Evolutionary conservation across 1,140 invertebrate species (phyloP).

Genomic region (Cydia splendana): DNA sequence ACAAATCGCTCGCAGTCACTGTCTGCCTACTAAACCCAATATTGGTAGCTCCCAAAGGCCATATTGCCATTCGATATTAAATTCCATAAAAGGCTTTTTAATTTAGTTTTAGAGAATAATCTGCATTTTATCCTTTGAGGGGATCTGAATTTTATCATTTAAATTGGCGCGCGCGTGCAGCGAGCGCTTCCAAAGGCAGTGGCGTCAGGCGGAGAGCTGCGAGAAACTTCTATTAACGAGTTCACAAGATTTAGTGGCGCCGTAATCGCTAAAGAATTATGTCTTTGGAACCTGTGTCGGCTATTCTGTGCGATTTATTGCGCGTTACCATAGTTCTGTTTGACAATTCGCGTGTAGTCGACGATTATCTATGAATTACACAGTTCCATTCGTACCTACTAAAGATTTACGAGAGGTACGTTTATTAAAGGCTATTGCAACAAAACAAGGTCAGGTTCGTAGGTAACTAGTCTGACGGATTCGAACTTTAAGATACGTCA

Average conservation of each 20-base stretch:
- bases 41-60: not conserved
- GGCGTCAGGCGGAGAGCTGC: conserved; percentile 66
- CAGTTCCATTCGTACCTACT: too few species aligned
- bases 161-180: conserved; percentile 57
- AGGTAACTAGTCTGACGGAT: too few species aligned
- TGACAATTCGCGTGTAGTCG: conserved; percentile 32
- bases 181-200: conserved; percentile 61
- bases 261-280: conserved; percentile 66
- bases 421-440: too few species aligned
- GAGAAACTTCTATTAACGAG: conserved; percentile 74
- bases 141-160: conserved; percentile 70
- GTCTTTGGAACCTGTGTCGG: conserved; percentile 53
- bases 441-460: too few species aligned
- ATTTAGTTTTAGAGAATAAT: conserved; percentile 55
- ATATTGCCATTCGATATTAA: conserved; percentile 27
- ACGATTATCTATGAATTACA: not conserved
- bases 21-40: not conserved
- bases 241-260: conserved; percentile 69
- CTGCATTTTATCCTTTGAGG: conserved; percentile 57
- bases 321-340: conserved; percentile 11
- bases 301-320: conserved; percentile 44
- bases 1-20: conserved; percentile 12
- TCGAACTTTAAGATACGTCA: too few species aligned
- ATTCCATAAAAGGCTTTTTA: conserved; percentile 41
- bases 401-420: too few species aligned